Evolutionary conservation across 1,140 invertebrate species (phyloP).

Genomic region (Chelonus insularis): DNA sequence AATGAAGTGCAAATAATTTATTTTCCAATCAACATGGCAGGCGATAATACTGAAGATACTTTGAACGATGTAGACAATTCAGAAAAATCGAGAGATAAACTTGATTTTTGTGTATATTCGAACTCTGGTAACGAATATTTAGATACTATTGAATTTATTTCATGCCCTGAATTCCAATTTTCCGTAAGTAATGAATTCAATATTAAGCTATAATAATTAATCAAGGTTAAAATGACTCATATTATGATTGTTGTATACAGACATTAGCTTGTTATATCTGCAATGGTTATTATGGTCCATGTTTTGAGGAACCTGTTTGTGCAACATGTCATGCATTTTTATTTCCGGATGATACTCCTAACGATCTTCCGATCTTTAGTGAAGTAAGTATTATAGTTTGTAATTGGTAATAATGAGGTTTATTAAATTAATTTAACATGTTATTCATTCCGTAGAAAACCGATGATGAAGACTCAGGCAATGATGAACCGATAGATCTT

Average conservation of each 20-base stretch:
- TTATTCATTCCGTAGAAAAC: no score
- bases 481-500: conserved; percentile 85
- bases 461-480: conserved; percentile 90
- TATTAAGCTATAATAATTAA: no score
- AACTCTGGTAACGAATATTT: conserved; percentile 43
- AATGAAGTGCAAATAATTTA: no score
- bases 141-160: conserved; percentile 39
- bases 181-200: conserved; percentile 41
- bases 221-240: no score
- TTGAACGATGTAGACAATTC: conserved; percentile 40
- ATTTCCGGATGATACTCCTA: conserved; percentile 76
- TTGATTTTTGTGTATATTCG: conserved; percentile 40
- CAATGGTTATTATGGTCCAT: conserved; percentile 90
- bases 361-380: conserved; percentile 64
- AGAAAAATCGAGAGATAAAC: conserved; percentile 42
- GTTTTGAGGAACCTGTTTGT: conserved; percentile 90
- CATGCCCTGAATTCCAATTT: conserved; percentile 54
- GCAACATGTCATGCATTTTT: conserved; percentile 90
- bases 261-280: conserved; percentile 77
- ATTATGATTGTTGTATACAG: conserved; percentile 55
- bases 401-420: neutral
- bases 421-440: no score
- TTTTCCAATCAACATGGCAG: conserved; percentile 43
- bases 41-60: conserved; percentile 45
- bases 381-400: conserved; percentile 45